These are phyloP conservation scores for Melanostoma mellinum DNA, from an alignment of 2,888 invertebrate species.

Conservation along the genomic window DNA sequence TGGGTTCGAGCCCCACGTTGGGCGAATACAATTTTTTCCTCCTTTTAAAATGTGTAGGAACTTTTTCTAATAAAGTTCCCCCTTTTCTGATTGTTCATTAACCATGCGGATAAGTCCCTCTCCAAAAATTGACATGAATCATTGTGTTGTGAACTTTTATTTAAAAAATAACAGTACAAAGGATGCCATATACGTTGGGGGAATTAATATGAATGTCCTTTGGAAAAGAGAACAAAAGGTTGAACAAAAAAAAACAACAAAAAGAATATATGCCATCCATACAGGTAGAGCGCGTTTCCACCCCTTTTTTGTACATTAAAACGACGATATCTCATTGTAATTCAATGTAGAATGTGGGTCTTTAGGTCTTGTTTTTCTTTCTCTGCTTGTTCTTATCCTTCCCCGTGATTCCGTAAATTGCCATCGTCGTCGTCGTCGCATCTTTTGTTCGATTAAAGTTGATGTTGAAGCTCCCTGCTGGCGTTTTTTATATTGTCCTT, in stretches of 20 bases:
- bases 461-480: conserved; percentile 50
- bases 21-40: conserved; percentile 32
- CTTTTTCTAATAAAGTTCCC: neutral
- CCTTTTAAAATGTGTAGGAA: neutral
- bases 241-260: conserved; percentile 22
- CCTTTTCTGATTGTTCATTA: conserved; percentile 2
- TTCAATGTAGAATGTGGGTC: conserved; percentile 70
- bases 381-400: conserved; percentile 48
- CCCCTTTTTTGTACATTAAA: conserved; percentile 44
- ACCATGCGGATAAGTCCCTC: conserved; percentile 34
- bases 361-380: conserved; percentile 58
- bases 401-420: conserved; percentile 49
- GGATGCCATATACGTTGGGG: conserved; percentile 36
- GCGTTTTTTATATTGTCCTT: conserved; percentile 28
- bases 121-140: conserved; percentile 37
- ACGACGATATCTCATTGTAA: conserved; percentile 59
- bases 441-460: conserved; percentile 54
- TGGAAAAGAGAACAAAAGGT: conserved; percentile 31
- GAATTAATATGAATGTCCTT: conserved; percentile 47
- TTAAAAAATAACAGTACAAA: conserved; percentile 21
- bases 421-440: conserved; percentile 26
- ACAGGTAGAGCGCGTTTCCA: conserved; percentile 70
- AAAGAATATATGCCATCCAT: conserved; percentile 60
- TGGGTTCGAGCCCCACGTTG: conserved; percentile 73
- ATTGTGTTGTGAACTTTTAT: conserved; percentile 44